phyloP scores from a whole-genome alignment of 2,797 vertebrate genomes.

The Manis crassicaudata region DNA sequence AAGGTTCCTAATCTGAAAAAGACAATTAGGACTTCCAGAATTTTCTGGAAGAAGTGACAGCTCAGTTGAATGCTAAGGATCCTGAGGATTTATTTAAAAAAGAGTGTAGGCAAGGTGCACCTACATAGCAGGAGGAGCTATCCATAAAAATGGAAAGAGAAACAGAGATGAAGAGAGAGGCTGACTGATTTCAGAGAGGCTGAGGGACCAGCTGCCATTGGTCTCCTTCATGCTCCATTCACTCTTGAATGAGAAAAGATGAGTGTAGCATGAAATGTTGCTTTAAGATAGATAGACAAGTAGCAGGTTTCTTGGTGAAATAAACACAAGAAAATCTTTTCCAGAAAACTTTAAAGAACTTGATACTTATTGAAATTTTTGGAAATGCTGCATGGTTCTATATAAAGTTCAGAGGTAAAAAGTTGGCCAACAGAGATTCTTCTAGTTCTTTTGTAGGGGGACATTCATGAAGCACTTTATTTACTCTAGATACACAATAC shows the following conservation, averaged over 20 bases:
- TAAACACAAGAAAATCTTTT: background rate
- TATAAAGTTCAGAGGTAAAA: constrained; percentile 19
- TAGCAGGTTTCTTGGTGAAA: background rate
- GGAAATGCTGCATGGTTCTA: background rate
- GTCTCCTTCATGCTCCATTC: background rate
- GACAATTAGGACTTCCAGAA: background rate
- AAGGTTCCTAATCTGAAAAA: background rate
- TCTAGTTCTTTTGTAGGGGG: background rate
- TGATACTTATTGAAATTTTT: constrained; percentile 10
- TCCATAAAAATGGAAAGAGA: background rate
- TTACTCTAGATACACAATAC: background rate
- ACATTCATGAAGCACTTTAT: background rate
- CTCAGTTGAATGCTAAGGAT: background rate
- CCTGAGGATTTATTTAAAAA: background rate
- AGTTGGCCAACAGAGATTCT: background rate
- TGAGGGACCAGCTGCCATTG: too few species aligned
- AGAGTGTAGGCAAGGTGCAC: background rate
- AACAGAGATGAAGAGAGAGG: background rate
- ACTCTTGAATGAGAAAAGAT: background rate
- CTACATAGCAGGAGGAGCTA: background rate
- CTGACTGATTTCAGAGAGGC: background rate
- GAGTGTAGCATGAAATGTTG: background rate
- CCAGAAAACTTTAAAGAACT: background rate
- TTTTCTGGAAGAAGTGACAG: constrained; percentile 13
- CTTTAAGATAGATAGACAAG: background rate